Conservation (phyloP, 2,113 vertebrate genomes). For the Hiodon tergisus region DNA sequence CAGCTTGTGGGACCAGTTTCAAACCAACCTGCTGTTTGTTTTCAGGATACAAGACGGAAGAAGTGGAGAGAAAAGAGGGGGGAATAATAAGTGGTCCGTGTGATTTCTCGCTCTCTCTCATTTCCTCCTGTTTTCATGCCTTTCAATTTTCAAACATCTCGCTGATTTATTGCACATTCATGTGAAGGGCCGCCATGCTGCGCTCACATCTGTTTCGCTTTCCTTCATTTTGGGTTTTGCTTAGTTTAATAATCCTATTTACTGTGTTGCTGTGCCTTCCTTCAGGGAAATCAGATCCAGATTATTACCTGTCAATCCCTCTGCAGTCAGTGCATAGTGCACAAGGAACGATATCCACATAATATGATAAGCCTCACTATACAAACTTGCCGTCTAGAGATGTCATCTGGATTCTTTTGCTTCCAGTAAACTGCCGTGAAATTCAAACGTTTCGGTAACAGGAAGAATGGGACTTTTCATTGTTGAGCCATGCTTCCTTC, state of each 20-base stretch:
- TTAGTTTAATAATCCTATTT: no score
- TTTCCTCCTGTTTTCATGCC: not conserved
- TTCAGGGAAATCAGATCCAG: not conserved
- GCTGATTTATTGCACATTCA: no score
- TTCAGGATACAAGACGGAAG: constrained; percentile 20
- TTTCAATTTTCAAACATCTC: not conserved
- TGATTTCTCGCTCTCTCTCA: not conserved
- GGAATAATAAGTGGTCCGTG: not conserved
- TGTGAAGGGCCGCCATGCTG: no score
- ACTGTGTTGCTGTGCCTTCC: not conserved
- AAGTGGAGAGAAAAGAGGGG: not conserved
- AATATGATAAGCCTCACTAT: not conserved
- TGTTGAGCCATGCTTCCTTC: no score
- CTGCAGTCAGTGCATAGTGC: no score
- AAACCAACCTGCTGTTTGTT: constrained; percentile 26
- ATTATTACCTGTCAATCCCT: not conserved
- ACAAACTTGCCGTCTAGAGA: not conserved
- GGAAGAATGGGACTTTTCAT: no score
- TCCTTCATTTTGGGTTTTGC: no score
- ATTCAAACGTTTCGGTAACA: no score
- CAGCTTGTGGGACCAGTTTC: constrained; percentile 27
- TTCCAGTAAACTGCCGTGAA: not conserved
- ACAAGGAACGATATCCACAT: no score
- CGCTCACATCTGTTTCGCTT: no score
- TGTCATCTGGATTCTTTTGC: not conserved